phyloP scores from a whole-genome alignment of 2,888 invertebrate species.

The Coelogynopora nodosa region DNA sequence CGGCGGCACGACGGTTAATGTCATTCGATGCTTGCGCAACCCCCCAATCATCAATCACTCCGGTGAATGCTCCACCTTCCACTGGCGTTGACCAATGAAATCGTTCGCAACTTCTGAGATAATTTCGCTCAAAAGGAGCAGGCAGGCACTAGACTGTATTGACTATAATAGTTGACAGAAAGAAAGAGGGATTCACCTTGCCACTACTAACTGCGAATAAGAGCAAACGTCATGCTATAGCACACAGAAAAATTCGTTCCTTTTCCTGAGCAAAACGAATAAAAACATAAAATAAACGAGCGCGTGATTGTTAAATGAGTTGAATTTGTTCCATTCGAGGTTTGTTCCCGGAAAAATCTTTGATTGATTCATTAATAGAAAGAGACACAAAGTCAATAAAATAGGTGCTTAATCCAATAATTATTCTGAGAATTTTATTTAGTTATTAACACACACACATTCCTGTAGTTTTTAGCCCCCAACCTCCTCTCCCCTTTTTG shows the following conservation, averaged over 20 bases:
- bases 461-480: not conserved
- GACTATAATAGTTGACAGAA: too few relatives aligned
- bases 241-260: not conserved
- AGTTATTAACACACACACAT: not conserved
- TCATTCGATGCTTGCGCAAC: not conserved
- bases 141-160: not conserved
- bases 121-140: not conserved
- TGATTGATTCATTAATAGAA: conserved; percentile 14
- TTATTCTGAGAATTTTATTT: not conserved
- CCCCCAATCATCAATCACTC: conserved; percentile 24
- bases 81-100: not conserved
- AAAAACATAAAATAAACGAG: too few relatives aligned
- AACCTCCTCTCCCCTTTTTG: not conserved
- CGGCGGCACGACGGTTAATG: not conserved
- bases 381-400: conserved; percentile 5
- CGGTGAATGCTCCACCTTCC: not conserved
- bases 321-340: not conserved
- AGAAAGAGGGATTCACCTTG: not conserved
- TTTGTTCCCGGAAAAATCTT: not conserved
- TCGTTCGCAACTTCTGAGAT: not conserved
- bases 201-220: too few relatives aligned
- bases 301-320: not conserved
- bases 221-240: too few relatives aligned
- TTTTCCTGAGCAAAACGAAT: not conserved
- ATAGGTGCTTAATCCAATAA: not conserved